These are phyloP conservation scores for Zoanthus gigantus DNA, from an alignment of 92 coral and sea anemone species.

Conservation along the genomic window DNA sequence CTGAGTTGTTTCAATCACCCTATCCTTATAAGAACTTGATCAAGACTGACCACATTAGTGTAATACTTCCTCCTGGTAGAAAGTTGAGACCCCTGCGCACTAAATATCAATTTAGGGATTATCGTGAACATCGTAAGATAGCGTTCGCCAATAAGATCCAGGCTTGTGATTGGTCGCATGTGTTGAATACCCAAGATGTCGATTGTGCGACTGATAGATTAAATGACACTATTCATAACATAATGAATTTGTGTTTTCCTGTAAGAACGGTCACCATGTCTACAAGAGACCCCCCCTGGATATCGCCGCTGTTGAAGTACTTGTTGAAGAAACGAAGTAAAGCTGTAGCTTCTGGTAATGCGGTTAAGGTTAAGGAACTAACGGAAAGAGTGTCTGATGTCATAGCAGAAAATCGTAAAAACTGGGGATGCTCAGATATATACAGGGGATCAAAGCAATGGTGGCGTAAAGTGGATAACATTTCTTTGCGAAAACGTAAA, in stretches of 20 bases:
- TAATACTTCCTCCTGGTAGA: conserved; percentile 3
- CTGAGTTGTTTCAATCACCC: conserved; percentile 9
- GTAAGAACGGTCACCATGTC: not conserved
- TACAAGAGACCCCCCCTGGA: conserved; percentile 28
- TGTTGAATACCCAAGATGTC: not conserved
- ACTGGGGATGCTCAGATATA: not conserved
- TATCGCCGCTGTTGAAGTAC: conserved; percentile 46
- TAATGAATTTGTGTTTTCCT: not conserved
- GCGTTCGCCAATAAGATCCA: too few species aligned
- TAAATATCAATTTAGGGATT: conserved; percentile 19
- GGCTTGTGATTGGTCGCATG: not conserved
- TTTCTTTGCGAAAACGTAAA: conserved; percentile 38
- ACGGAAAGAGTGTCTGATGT: conserved; percentile 27
- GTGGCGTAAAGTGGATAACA: conserved; percentile 46
- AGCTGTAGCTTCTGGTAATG: conserved; percentile 33
- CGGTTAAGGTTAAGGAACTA: conserved; percentile 31
- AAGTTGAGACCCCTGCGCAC: conserved; percentile 31
- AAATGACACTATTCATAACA: not conserved
- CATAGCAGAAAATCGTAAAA: conserved; percentile 41
- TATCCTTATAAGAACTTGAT: conserved; percentile 11
- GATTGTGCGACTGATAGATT: too few species aligned
- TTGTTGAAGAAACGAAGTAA: conserved; percentile 35
- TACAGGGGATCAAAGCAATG: conserved; percentile 30
- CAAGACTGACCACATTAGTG: conserved; percentile 26
- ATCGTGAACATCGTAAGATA: too few species aligned